Conservation (phyloP, 2,888 invertebrate genomes). For the Sphaerophoria rueppellii region DNA sequence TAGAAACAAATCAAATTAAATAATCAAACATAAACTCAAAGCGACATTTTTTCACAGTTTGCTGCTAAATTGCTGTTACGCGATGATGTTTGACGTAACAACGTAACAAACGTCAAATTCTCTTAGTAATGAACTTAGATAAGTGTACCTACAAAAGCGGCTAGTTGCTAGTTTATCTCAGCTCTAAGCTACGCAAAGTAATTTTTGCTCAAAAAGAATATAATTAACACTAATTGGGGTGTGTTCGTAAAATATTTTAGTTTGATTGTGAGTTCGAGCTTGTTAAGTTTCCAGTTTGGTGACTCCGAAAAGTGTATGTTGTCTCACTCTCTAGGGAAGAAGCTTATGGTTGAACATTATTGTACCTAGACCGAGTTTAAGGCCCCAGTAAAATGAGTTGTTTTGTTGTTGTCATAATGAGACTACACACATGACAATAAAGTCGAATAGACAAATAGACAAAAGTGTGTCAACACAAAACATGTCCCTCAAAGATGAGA, state of each 20-base stretch:
- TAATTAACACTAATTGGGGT: conserved; percentile 59
- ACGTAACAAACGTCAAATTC: conserved; percentile 12
- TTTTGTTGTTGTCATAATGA: conserved; percentile 13
- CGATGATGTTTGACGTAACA: conserved; percentile 12
- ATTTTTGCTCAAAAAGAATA: conserved; percentile 40
- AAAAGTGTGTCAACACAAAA: conserved; percentile 56
- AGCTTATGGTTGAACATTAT: neutral
- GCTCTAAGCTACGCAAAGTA: conserved; percentile 16
- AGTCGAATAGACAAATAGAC: neutral
- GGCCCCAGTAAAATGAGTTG: conserved; percentile 27
- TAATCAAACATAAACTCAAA: conserved; percentile 44
- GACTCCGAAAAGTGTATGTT: neutral
- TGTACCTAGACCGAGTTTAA: conserved; percentile 8
- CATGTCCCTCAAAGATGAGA: conserved; percentile 30
- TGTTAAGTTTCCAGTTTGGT: conserved; percentile 31
- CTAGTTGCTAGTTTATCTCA: too few relatives aligned
- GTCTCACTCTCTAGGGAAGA: conserved; percentile 33
- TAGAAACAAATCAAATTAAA: conserved; percentile 40
- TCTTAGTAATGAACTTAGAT: conserved; percentile 23
- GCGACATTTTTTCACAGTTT: conserved; percentile 37
- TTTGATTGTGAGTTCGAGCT: neutral
- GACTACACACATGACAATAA: conserved; percentile 17
- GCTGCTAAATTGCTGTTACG: neutral
- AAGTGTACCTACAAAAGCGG: neutral
- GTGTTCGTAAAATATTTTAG: conserved; percentile 39